Evolutionary conservation across 2,888 invertebrate genomes (phyloP).

Genomic region (Glyphotaelius pellucidus): DNA sequence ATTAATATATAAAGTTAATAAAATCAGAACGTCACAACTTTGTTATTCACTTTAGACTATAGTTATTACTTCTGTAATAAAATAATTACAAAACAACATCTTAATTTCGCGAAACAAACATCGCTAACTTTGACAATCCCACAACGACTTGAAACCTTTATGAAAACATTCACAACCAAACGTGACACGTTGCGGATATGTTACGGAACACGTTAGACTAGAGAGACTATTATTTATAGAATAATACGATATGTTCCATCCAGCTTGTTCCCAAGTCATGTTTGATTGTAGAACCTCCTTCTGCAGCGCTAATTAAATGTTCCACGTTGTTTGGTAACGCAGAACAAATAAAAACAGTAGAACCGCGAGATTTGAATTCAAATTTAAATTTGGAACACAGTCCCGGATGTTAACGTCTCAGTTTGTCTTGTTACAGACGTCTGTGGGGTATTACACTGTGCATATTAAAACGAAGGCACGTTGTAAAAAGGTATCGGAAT

Average conservation of each 20-base stretch:
- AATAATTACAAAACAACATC: not conserved
- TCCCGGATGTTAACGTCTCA: slow-evolving; percentile 3
- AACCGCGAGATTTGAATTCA: slow-evolving; percentile 22
- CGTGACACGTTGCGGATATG: not conserved
- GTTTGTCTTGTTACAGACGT: not conserved
- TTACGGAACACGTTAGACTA: not conserved
- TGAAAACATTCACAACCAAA: not conserved
- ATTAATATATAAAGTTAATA: not conserved
- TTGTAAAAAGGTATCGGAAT: not conserved
- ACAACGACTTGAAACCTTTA: not conserved
- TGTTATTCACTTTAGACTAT: not conserved
- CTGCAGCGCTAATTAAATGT: slow-evolving; percentile 13
- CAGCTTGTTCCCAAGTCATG: not conserved
- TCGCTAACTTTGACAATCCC: not conserved
- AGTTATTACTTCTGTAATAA: not conserved
- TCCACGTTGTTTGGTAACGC: slow-evolving; percentile 5
- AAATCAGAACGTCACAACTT: not conserved
- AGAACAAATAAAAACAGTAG: slow-evolving; percentile 15
- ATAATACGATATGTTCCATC: not conserved
- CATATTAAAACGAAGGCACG: not conserved
- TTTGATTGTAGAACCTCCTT: not conserved
- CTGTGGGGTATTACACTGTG: not conserved
- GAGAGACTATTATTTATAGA: not conserved
- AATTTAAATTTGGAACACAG: slow-evolving; percentile 38
- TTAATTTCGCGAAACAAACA: not conserved